Evolutionary conservation across 2,113 vertebrate genomes (phyloP).

Genomic region (Butorides virescens): DNA sequence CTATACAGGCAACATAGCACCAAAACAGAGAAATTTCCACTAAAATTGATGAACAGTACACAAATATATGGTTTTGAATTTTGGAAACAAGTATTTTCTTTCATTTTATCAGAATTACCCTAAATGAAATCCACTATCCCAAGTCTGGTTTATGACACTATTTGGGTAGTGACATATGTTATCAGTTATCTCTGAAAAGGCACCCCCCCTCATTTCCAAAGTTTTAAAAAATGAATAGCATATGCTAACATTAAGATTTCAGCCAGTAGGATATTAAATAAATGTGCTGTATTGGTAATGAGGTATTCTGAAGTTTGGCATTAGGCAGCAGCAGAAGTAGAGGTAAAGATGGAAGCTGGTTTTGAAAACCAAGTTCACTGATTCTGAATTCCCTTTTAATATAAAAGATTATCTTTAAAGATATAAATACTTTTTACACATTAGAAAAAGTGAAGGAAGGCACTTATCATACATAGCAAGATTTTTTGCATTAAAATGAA

Average conservation of each 20-base stretch:
- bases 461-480: constrained; percentile 45
- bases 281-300: constrained; percentile 17
- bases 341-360: constrained; percentile 56
- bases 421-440: constrained; percentile 70
- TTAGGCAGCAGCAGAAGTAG: constrained; percentile 59
- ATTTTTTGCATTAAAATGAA: constrained; percentile 42
- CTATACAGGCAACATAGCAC: constrained; percentile 60
- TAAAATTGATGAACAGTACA: neutral
- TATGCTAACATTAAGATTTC: constrained; percentile 17
- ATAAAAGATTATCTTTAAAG: constrained; percentile 73
- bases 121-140: constrained; percentile 29
- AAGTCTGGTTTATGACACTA: neutral
- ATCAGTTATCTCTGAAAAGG: neutral
- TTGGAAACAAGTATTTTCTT: neutral
- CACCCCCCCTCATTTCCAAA: neutral
- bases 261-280: constrained; percentile 15
- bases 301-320: constrained; percentile 60
- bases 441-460: constrained; percentile 63
- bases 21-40: constrained; percentile 16
- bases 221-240: constrained; percentile 11
- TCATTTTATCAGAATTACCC: constrained; percentile 1
- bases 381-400: constrained; percentile 74
- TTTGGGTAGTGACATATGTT: constrained; percentile 13
- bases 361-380: constrained; percentile 71
- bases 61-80: neutral